phyloP scores from a whole-genome alignment of 2,113 vertebrate genomes.

The Acanthochromis polyacanthus region DNA sequence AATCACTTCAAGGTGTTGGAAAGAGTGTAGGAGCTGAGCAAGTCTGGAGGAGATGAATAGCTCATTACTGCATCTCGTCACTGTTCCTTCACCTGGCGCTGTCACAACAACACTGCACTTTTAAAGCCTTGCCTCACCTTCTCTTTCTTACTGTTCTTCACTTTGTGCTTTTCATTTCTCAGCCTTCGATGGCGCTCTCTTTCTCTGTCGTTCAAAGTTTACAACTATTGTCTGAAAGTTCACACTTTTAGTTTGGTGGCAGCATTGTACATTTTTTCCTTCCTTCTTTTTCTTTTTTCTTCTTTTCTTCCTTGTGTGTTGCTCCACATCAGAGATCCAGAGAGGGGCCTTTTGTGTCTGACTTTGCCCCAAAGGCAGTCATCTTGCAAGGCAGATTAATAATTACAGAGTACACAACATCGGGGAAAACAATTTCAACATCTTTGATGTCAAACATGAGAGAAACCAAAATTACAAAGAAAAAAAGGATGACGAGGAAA shows the following conservation, averaged over 20 bases:
- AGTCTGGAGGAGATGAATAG: slow-evolving; percentile 50
- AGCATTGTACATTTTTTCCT: slow-evolving; percentile 37
- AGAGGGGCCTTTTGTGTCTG: slow-evolving; percentile 83
- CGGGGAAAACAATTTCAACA: slow-evolving; percentile 83
- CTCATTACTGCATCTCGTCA: slow-evolving; percentile 71
- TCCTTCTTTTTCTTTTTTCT: slow-evolving; percentile 15
- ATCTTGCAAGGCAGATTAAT: slow-evolving; percentile 86
- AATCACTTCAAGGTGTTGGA: slow-evolving; percentile 66
- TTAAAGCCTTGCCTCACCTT: slow-evolving; percentile 49
- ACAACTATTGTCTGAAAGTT: slow-evolving; percentile 75
- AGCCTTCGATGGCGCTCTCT: slow-evolving; percentile 18
- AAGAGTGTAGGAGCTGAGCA: slow-evolving; percentile 47
- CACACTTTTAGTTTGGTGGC: slow-evolving; percentile 72
- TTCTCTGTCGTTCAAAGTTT: slow-evolving; percentile 68
- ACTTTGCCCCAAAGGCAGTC: slow-evolving; percentile 82
- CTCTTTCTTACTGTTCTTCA: slow-evolving; percentile 31
- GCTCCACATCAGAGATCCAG: slow-evolving; percentile 80
- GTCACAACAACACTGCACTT: slow-evolving; percentile 58
- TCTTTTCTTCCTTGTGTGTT: slow-evolving; percentile 61
- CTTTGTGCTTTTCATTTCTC: slow-evolving; percentile 46
- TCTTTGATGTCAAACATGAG: slow-evolving; percentile 87
- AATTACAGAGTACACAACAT: slow-evolving; percentile 87
- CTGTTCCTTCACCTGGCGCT: slow-evolving; percentile 56
- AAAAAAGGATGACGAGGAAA: slow-evolving; percentile 77
- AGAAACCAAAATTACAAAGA: slow-evolving; percentile 86